A percentile compares a stretch with the other conserved stretches of the same genome.
Evolutionary conservation across 2,888 invertebrate genomes (phyloP).

Genomic region (Lathronympha strigana): DNA sequence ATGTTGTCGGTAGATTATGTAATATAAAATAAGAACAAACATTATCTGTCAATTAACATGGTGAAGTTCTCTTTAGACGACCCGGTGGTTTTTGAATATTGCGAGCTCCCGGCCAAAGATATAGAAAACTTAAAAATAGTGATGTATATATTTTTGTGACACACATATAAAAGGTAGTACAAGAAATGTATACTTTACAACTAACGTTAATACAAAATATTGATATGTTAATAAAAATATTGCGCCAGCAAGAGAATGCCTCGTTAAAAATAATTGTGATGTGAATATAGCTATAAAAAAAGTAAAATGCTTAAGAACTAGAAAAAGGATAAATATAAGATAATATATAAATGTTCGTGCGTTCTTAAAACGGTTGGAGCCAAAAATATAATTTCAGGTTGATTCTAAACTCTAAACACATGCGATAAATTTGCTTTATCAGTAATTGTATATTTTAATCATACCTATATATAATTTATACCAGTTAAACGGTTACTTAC

Average conservation of each 20-base stretch:
- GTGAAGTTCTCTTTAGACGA: too few species aligned
- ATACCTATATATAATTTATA: conserved; percentile 50
- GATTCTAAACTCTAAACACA: conserved; percentile 72
- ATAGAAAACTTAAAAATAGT: conserved; percentile 24
- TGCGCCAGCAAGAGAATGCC: conserved; percentile 21
- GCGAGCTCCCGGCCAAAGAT: conserved; percentile 28
- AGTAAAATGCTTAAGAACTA: conserved; percentile 43
- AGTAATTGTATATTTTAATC: conserved; percentile 51
- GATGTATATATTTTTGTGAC: conserved; percentile 31
- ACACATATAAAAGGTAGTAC: conserved; percentile 39
- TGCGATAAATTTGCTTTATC: conserved; percentile 59
- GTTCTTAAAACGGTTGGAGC: conserved; percentile 53
- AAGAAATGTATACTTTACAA: conserved; percentile 34
- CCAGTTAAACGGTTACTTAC: conserved; percentile 48
- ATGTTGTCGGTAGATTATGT: too few species aligned
- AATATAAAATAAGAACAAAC: too few species aligned
- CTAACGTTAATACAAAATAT: conserved; percentile 24
- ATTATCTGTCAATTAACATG: too few species aligned
- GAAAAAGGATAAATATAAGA: conserved; percentile 27
- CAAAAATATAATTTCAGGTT: conserved; percentile 58
- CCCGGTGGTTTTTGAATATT: too few species aligned
- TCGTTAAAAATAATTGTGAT: conserved; percentile 34
- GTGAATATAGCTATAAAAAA: conserved; percentile 34
- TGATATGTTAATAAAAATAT: conserved; percentile 38
- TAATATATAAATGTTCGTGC: conserved; percentile 28